Evolutionary conservation across 2,888 invertebrate genomes (phyloP).

Genomic region (Adelphocoris suturalis): DNA sequence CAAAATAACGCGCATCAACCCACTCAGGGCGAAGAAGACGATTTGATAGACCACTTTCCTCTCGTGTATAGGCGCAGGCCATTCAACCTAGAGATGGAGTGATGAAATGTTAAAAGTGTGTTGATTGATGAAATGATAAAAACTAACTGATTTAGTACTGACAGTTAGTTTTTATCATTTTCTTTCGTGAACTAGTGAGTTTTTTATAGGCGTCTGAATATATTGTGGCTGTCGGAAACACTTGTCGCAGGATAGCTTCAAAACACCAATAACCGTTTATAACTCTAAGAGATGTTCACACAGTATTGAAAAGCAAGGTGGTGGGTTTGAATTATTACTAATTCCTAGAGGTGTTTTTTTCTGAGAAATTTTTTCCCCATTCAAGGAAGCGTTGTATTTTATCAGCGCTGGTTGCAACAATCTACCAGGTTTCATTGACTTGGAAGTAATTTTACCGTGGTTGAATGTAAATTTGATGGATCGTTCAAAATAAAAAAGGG

Average conservation of each 20-base stretch:
- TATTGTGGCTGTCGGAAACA: background rate
- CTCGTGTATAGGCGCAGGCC: background rate
- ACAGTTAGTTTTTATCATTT: background rate
- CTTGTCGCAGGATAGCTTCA: background rate
- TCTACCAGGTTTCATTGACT: too few relatives aligned
- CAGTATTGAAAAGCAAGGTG: background rate
- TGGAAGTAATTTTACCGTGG: too few relatives aligned
- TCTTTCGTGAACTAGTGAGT: background rate
- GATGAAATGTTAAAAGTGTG: background rate
- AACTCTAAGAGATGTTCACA: background rate
- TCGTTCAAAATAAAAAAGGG: too few relatives aligned
- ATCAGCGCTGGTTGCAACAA: too few relatives aligned
- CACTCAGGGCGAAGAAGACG: background rate
- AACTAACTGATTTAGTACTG: too few relatives aligned
- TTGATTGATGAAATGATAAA: too few relatives aligned
- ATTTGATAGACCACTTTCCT: background rate
- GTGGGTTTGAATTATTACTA: background rate
- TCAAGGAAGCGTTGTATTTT: background rate
- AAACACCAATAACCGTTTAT: background rate
- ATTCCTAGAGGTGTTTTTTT: background rate
- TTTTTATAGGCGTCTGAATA: background rate
- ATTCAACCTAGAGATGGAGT: background rate
- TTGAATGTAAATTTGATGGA: too few relatives aligned
- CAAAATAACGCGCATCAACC: too few relatives aligned
- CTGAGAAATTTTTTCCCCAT: background rate